A percentile compares a stretch with the other conserved stretches of the same genome.
Conservation (phyloP, 2,888 invertebrate genomes). For the Ophion costatus region DNA sequence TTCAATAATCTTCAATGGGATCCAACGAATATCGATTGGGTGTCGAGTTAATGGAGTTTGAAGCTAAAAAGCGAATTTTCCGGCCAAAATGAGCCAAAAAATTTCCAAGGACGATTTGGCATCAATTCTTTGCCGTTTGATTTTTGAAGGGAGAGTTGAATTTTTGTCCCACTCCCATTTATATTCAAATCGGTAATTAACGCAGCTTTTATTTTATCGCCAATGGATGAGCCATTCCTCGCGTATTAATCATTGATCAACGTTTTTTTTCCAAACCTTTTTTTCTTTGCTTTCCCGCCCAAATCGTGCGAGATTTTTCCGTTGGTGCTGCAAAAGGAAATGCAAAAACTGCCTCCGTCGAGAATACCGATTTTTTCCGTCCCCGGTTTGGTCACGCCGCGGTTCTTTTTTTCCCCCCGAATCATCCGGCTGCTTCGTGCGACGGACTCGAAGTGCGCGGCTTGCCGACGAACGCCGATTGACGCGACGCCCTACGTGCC, state of each 20-base stretch:
- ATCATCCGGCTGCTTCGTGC: neutral
- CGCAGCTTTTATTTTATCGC: neutral
- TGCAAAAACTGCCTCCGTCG: slow-evolving; percentile 54
- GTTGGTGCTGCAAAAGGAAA: slow-evolving; percentile 69
- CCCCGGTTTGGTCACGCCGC: neutral
- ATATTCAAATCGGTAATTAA: neutral
- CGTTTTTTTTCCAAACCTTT: neutral
- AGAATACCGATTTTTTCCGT: slow-evolving; percentile 11
- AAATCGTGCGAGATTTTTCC: slow-evolving; percentile 50
- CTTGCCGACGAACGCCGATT: slow-evolving; percentile 10
- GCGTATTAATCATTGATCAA: slow-evolving; percentile 10
- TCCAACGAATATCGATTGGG: too few species aligned
- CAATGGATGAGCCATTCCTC: slow-evolving; percentile 1
- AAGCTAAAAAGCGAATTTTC: neutral
- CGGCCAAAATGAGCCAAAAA: neutral
- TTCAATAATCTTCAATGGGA: too few species aligned
- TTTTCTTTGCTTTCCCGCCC: slow-evolving; percentile 14
- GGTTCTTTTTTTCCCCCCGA: neutral
- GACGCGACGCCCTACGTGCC: slow-evolving; percentile 40
- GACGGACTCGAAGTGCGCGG: neutral
- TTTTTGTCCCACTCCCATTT: neutral
- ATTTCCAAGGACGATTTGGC: neutral
- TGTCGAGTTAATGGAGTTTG: neutral
- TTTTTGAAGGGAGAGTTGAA: neutral
- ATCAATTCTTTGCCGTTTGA: neutral